Evolutionary conservation across 2,113 vertebrate genomes (phyloP).

Genomic region (Galeopterus variegatus): DNA sequence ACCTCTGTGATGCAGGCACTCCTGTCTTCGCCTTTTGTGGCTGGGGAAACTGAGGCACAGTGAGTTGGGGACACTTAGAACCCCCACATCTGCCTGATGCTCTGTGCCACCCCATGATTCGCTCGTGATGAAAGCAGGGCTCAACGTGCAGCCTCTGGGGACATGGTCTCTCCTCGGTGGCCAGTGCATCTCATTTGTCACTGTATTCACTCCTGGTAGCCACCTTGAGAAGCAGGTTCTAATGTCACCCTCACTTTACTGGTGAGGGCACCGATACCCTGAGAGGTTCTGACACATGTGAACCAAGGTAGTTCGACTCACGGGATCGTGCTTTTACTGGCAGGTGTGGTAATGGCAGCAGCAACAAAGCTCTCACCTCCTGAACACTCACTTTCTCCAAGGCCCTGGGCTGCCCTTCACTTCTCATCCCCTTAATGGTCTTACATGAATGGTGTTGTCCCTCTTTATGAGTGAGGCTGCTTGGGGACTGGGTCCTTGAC

Average conservation of each 20-base stretch:
- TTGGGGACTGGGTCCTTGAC: no score
- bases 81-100: accelerated
- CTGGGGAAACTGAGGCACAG: slow-evolving; percentile 6
- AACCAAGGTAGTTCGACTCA: accelerated
- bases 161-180: accelerated
- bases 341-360: accelerated
- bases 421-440: accelerated
- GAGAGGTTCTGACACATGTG: not conserved
- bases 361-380: not conserved
- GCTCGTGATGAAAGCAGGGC: accelerated
- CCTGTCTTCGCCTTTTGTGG: not conserved
- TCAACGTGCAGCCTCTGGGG: not conserved
- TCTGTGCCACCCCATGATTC: not conserved
- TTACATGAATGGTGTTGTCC: not conserved
- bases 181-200: accelerated
- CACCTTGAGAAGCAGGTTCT: no score
- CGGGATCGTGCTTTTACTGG: not conserved
- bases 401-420: not conserved
- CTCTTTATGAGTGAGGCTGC: not conserved
- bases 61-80: not conserved
- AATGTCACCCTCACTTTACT: accelerated
- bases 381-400: not conserved
- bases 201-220: accelerated
- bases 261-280: not conserved
- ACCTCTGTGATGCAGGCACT: not conserved